Base-by-base conservation (phyloP, 1,140 invertebrate species). In the Acromyrmex heyeri region DNA sequence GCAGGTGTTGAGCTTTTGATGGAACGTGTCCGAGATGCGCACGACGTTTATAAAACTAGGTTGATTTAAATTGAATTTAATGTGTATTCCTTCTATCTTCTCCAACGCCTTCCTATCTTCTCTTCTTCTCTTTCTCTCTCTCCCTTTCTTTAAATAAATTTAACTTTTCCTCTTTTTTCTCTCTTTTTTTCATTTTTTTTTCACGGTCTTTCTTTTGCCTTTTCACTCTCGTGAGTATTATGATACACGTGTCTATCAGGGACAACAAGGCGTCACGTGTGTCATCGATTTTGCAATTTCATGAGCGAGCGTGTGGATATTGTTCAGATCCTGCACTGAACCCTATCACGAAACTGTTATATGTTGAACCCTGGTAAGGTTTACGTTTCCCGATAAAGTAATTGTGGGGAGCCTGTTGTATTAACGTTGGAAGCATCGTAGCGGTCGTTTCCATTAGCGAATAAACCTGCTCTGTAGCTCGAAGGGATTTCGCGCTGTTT, bases 21-120 rank as follows among this genome's bases (percentile, higher is more conserved):
- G 69, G 14, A 53, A 27, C 69, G 21, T 34, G 67, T 61, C 27
- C 77, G 34, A 82, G 67, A 73, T 87, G 44, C 67, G 12, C 27
- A 34, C 55, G 67, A 50, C n/a, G 67, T 86, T 24, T 73, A 64
- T 48, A 57, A 81, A 89, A 89, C 65, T 87, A 30, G 72, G 83
- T 90, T 90, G 77, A 90, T 89, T 90, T 89, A 83, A 64, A 90
- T 89, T 78, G 85, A 62, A 82, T 89, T 87, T 88, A 55, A 87
- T 77, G 38, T 30, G 27, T 86, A 57, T 44, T 62, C 16, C 18
- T 18, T 44, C 6, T 53, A 18, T 8, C n/a, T 65, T 27, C 5
- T 14, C 24, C 55, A 55, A 70, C 3, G 59, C n/a, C n/a, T 34
- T 27, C 18, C 10, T 2, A 1, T 34, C 5, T 27, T 27, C n/a